Evolutionary conservation across 2,888 invertebrate genomes (phyloP), one percentile per base, ranked within the genome.

Genomic region (Cepaea hortensis): DNA sequence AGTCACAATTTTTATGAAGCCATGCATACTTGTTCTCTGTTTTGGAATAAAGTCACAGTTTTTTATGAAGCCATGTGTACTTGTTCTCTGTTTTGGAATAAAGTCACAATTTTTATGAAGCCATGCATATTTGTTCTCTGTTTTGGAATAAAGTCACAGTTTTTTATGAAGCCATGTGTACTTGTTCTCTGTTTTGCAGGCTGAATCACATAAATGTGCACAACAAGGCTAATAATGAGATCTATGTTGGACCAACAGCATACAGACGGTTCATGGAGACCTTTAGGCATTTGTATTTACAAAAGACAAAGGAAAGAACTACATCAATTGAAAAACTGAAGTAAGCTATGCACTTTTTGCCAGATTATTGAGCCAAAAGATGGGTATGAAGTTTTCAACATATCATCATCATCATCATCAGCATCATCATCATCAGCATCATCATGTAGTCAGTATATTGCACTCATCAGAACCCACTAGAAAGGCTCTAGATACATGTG

Each of bases 231-330:
- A 92, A 91, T 88, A 93, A 93, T 88, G 93, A 94, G 85, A 91
- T 94, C 48, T 94, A 92, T 89, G 90, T 94, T 50, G 94, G 94
- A 9, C 94, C 94, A 3, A 93, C 93, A 6, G 93, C 94, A 2
- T 94, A 91, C 91, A 88, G 91, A 35, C 88, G 94, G 23, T 94
- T 94, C 90, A 93, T 94, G 93, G 91, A 94, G 68, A 91, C 92
- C 77, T 94, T 94, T 90, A 90, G 90, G 85, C 91, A 91, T 86
- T 90, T 94, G 55, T 94, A 94, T 90, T 91, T 88, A 5, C 88
- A 90, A 35, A 94, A 94, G 88, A 91, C 94, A 11, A 90, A 91
- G 86, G 91, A 93, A 72, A 91, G 94, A 81, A 93, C 93, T 9
- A 90, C 92, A 75, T 90, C 89, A 75, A 93, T 94, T 15, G 93